Evolutionary conservation across 2,113 vertebrate species (phyloP).

Genomic region (Calonectris borealis): DNA sequence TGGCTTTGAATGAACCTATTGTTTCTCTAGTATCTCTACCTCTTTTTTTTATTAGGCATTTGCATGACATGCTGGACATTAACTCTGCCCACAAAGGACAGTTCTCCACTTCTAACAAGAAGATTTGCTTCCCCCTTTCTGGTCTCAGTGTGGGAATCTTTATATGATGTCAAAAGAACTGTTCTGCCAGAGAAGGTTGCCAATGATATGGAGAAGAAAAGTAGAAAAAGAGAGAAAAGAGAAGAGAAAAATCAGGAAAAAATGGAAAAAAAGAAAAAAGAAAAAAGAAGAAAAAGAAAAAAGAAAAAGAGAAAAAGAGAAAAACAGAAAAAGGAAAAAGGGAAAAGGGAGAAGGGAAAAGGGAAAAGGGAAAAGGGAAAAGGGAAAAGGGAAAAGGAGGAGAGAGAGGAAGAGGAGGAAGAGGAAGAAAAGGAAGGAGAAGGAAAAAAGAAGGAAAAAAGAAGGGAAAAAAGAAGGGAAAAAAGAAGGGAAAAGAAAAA

Average conservation of each 20-base stretch:
- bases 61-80: not conserved
- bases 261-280: not conserved
- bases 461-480: not conserved
- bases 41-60: not conserved
- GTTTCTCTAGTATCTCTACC: not conserved
- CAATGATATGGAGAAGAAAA: not conserved
- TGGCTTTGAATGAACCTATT: not conserved
- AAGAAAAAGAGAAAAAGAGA: too few species aligned
- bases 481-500: not conserved
- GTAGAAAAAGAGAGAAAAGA: not conserved
- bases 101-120: not conserved
- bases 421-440: too few species aligned
- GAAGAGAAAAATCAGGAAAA: not conserved
- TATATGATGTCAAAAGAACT: not conserved
- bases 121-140: not conserved
- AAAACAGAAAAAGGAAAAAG: rapidly evolving
- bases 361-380: too few species aligned
- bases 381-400: too few species aligned
- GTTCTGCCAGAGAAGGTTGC: not conserved
- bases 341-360: too few species aligned
- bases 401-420: too few species aligned
- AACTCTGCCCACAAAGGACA: not conserved
- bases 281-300: not conserved
- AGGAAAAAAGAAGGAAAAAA: too few species aligned
- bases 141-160: not conserved